Conservation (phyloP, 92 coral and sea anemone genomes). For the Siderastrea siderea region DNA sequence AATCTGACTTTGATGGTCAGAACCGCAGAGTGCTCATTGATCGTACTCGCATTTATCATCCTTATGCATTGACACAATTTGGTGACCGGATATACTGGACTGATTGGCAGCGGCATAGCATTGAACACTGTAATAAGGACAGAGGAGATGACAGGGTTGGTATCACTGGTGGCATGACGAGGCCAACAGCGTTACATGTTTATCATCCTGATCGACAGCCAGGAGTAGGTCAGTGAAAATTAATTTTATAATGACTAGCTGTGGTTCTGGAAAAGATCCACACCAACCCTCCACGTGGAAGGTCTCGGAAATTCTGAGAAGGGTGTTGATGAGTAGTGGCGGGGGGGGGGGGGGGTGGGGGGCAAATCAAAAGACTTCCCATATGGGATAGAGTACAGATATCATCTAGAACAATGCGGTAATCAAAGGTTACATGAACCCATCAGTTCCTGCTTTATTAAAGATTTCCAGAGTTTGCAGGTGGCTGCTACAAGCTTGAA, state of each 20-base stretch:
- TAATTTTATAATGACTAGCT: background rate
- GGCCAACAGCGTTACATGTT: slow-evolving; percentile 81
- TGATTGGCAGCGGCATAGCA: slow-evolving; percentile 81
- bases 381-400: too few species aligned
- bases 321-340: too few species aligned
- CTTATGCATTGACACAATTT: slow-evolving; percentile 70
- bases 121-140: slow-evolving; percentile 73
- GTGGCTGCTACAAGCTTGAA: too few species aligned
- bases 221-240: slow-evolving; percentile 64
- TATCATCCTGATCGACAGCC: slow-evolving; percentile 84
- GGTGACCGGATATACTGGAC: slow-evolving; percentile 73
- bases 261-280: background rate
- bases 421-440: too few species aligned
- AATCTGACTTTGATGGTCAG: slow-evolving; percentile 63
- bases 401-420: too few species aligned
- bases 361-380: too few species aligned
- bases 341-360: too few species aligned
- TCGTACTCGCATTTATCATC: slow-evolving; percentile 65
- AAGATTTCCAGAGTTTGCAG: too few species aligned
- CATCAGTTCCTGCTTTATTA: too few species aligned
- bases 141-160: slow-evolving; percentile 70
- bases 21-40: slow-evolving; percentile 59
- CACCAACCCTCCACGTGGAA: background rate
- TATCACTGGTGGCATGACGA: slow-evolving; percentile 71
- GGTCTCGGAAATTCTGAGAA: background rate